Evolutionary conservation across 2,797 vertebrate genomes (phyloP).

Genomic region (Poecilia velifera): DNA sequence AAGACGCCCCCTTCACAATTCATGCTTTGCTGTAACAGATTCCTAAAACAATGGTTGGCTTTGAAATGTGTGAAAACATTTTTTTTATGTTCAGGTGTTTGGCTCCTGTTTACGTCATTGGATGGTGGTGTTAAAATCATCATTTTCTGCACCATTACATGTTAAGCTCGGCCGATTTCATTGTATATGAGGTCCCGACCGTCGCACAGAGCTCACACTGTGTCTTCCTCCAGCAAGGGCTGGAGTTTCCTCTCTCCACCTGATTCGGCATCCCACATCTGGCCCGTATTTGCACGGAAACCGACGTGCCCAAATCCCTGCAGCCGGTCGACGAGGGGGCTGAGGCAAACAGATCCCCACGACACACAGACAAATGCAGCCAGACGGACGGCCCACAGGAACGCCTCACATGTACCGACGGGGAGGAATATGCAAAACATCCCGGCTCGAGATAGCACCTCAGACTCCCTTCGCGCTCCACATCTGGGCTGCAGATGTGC

Average conservation of each 20-base stretch:
- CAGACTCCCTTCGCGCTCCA: conserved; percentile 46
- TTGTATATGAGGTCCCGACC: conserved; percentile 24
- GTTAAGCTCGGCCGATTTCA: conserved; percentile 15
- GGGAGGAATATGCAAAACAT: conserved; percentile 76
- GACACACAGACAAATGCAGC: conserved; percentile 65
- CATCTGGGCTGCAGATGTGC: conserved; percentile 73
- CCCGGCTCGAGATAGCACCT: conserved; percentile 62
- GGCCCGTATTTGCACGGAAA: conserved; percentile 51
- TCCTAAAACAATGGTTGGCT: neutral
- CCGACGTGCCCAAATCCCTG: conserved; percentile 53
- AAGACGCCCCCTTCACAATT: neutral
- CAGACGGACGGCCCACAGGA: conserved; percentile 65
- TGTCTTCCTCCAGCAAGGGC: conserved; percentile 53
- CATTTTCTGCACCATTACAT: conserved; percentile 13
- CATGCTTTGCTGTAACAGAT: neutral
- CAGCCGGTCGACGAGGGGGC: conserved; percentile 55
- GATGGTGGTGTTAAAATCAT: neutral
- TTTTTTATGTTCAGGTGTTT: neutral
- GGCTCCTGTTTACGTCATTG: neutral
- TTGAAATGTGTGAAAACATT: neutral
- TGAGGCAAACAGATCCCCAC: conserved; percentile 63
- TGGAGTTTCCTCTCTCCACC: conserved; percentile 60
- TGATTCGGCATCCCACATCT: conserved; percentile 70
- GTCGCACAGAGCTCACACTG: conserved; percentile 46
- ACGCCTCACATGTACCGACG: conserved; percentile 69